phyloP scores from a whole-genome alignment of 2,888 invertebrate genomes.

The Sphaeridia pumilis region DNA sequence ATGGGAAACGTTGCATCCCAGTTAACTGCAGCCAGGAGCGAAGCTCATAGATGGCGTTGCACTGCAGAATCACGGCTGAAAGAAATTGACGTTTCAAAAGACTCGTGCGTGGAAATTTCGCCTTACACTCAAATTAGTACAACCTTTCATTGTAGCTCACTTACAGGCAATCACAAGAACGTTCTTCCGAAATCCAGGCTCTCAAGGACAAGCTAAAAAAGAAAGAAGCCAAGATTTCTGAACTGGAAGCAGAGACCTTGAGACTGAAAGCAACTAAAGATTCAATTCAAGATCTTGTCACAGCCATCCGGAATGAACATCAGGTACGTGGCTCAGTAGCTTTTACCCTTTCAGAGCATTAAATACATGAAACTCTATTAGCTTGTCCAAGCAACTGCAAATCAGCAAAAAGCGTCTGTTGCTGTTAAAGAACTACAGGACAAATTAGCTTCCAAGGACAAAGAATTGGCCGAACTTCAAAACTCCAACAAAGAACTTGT shows the following conservation, averaged over 20 bases:
- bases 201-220: conserved; percentile 38
- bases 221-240: conserved; percentile 47
- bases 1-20: conserved; percentile 46
- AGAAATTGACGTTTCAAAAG: conserved; percentile 52
- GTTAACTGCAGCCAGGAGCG: conserved; percentile 45
- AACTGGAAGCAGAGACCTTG: conserved; percentile 11
- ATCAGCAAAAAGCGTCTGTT: not conserved
- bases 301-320: conserved; percentile 10
- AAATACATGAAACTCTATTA: not conserved
- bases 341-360: not conserved
- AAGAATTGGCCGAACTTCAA: conserved; percentile 23
- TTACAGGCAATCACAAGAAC: not conserved
- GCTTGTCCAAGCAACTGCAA: not conserved
- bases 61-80: conserved; percentile 54
- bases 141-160: not conserved
- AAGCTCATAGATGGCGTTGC: conserved; percentile 54
- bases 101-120: conserved; percentile 38
- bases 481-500: conserved; percentile 23
- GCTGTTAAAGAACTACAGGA: conserved; percentile 13
- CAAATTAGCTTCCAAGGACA: conserved; percentile 21
- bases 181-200: conserved; percentile 6
- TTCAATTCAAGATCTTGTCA: conserved; percentile 9
- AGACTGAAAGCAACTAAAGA: conserved; percentile 11
- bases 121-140: not conserved
- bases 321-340: conserved; percentile 2